These are phyloP conservation scores for Acronicta aceris DNA, from an alignment of 2,888 invertebrate species.

Conservation along the genomic window DNA sequence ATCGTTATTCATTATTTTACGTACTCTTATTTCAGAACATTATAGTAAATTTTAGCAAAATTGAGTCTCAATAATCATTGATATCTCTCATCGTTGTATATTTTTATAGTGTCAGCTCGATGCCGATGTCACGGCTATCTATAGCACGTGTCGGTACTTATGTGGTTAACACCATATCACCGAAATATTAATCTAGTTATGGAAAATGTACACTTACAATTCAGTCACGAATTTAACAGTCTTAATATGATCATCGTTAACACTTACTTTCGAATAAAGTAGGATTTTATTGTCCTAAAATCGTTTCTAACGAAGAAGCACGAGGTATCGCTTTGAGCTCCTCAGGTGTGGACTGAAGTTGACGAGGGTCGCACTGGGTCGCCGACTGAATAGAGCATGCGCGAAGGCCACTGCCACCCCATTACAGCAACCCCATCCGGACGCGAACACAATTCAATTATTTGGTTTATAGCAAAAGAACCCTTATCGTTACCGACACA, in stretches of 20 bases:
- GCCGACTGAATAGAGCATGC: slow-evolving; percentile 82
- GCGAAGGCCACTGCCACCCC: slow-evolving; percentile 76
- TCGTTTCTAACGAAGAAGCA: slow-evolving; percentile 58
- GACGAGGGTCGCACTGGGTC: slow-evolving; percentile 73
- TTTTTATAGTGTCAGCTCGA: slow-evolving; percentile 50
- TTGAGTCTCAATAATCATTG: slow-evolving; percentile 31
- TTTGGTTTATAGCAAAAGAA: slow-evolving; percentile 65
- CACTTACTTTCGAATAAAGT: slow-evolving; percentile 82
- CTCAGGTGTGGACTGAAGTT: slow-evolving; percentile 83
- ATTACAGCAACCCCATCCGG: slow-evolving; percentile 72
- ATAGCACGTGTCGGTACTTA: slow-evolving; percentile 56
- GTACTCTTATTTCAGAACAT: no score
- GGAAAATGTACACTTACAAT: slow-evolving; percentile 9
- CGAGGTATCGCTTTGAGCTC: slow-evolving; percentile 65
- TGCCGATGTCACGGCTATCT: slow-evolving; percentile 39
- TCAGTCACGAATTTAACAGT: slow-evolving; percentile 16
- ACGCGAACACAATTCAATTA: slow-evolving; percentile 65
- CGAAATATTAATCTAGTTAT: slow-evolving; percentile 28
- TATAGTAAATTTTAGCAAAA: background rate
- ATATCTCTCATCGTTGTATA: slow-evolving; percentile 43
- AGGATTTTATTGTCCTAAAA: slow-evolving; percentile 83
- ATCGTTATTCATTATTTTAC: slow-evolving; percentile 2
- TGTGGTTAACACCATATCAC: slow-evolving; percentile 27
- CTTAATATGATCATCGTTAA: slow-evolving; percentile 5
- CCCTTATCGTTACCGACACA: slow-evolving; percentile 52